Evolutionary conservation across 2,113 vertebrate genomes (phyloP), one percentile per base, ranked within the genome.

Genomic region (Colaptes auratus): DNA sequence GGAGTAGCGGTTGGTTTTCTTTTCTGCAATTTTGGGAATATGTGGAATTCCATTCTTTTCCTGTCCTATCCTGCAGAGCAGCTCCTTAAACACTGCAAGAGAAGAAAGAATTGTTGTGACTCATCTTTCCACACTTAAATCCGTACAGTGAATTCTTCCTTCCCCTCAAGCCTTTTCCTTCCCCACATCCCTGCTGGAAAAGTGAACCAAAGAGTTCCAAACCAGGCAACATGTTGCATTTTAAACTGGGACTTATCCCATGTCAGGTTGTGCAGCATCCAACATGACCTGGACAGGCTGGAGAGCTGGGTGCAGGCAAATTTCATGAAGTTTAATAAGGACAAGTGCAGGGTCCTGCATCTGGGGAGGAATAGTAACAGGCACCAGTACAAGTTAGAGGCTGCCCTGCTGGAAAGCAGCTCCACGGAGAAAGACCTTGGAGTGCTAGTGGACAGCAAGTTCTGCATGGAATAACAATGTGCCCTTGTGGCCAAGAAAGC

Each of bases 1-100:
- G 88, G 99, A 99, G n/a, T 99, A 99, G 79, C 99, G 99, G 92
- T 99, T 99, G 94, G 97, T 98, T 92, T 99, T 99, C 96, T 99
- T 99, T 95, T 99, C 99, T 81, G 99, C 99, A 95, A 99, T 99
- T 98, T 99, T 99, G 28, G 99, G 99, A 92, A 99, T 99, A 96
- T 99, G 99, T 52, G 98, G 98, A 52, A 98, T 96, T 25, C 99
- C 98, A 17, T 98, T 99, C 92, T 99, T 99, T 95, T 99, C 99
- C 12, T 99, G 98, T 39, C 98, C 92, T 70, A 99, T 98, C 76
- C 99, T 98, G 98, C 97, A 99, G n/a, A 99, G 98, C 86, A 99
- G 98, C 90, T 99, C 99, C 96, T 99, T 99, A 91, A 99, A 99
- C 52, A 99, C 99, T 99, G 93, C 35, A 91, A 95, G 65, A 96